phyloP scores from a whole-genome alignment of 2,888 invertebrate genomes.

The Artemia sinica region DNA sequence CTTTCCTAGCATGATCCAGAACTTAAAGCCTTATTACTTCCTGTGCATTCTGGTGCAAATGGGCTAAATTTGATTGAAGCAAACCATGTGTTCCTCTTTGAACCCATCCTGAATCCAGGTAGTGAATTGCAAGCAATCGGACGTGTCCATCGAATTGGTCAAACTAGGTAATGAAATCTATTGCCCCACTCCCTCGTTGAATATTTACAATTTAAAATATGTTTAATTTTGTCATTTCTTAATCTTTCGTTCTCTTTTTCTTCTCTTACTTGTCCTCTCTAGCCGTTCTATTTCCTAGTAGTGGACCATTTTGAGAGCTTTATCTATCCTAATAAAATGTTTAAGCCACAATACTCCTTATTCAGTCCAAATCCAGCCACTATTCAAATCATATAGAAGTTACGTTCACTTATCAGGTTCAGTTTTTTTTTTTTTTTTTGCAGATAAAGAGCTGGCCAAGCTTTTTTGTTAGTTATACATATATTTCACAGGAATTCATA shows the following conservation, averaged over 20 bases:
- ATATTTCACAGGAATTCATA: too few species aligned
- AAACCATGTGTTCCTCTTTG: constrained; percentile 53
- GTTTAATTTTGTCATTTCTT: background rate
- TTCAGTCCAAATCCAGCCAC: too few species aligned
- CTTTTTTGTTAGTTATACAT: too few species aligned
- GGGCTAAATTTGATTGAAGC: constrained; percentile 62
- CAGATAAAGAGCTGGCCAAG: too few species aligned
- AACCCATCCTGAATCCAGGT: constrained; percentile 52
- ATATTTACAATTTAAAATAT: background rate
- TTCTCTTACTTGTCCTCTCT: constrained; percentile 15
- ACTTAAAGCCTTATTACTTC: constrained; percentile 43
- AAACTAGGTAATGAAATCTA: constrained; percentile 40
- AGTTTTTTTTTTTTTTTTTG: too few species aligned
- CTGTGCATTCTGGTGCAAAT: constrained; percentile 49
- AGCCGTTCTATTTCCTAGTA: constrained; percentile 16
- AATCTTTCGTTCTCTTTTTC: constrained; percentile 15
- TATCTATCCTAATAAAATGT: too few species aligned
- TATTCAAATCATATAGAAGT: too few species aligned
- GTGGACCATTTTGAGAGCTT: background rate
- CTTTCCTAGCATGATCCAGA: constrained; percentile 25
- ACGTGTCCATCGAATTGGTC: constrained; percentile 58
- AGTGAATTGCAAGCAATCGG: constrained; percentile 60
- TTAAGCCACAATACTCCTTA: too few species aligned
- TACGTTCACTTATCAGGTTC: too few species aligned
- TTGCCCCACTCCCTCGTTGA: background rate